Percentiles rank a stretch among this genome's conserved stretches.
phyloP scores from a whole-genome alignment of 2,888 invertebrate species.

The Agrochola litura region DNA sequence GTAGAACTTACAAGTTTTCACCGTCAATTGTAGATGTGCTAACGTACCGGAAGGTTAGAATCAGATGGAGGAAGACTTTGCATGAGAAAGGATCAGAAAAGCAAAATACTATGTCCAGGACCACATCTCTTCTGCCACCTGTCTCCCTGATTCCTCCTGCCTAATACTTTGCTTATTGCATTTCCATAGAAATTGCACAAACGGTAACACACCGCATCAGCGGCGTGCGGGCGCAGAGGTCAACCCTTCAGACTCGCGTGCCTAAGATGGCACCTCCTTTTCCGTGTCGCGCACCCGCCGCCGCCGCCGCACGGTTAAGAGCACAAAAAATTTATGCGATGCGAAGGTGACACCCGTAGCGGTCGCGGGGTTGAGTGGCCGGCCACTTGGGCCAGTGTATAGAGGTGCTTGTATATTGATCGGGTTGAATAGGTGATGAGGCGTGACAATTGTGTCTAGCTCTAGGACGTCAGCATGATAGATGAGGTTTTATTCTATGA shows the following conservation, averaged over 20 bases:
- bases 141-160: background rate
- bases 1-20: background rate
- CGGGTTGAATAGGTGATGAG: background rate
- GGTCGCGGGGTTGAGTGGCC: constrained; percentile 56
- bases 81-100: background rate
- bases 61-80: background rate
- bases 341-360: constrained; percentile 76
- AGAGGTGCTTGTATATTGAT: constrained; percentile 23
- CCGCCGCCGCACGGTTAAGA: constrained; percentile 75
- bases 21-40: background rate
- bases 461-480: background rate
- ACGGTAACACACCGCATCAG: constrained; percentile 36
- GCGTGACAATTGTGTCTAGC: background rate
- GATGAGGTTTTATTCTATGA: background rate
- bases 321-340: constrained; percentile 86
- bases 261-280: constrained; percentile 87
- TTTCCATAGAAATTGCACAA: constrained; percentile 1
- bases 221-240: constrained; percentile 72
- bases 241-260: constrained; percentile 84
- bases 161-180: background rate
- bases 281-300: constrained; percentile 80
- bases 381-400: constrained; percentile 21
- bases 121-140: background rate
- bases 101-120: background rate
- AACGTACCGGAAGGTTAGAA: background rate